Conservation (phyloP, 2,888 invertebrate genomes). For the Xanthia togata region DNA sequence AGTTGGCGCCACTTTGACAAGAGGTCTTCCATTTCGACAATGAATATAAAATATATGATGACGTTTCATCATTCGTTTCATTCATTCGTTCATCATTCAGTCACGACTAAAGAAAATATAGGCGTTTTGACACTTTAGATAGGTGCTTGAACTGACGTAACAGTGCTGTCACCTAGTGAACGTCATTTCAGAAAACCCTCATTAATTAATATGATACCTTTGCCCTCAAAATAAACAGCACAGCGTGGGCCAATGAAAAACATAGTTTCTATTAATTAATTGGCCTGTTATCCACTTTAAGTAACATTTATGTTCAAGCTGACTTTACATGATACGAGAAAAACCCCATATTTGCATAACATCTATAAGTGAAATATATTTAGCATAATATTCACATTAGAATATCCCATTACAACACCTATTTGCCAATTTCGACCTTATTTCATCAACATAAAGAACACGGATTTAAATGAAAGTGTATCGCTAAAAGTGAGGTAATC, state of each 20-base stretch:
- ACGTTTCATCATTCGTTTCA: too few relatives aligned
- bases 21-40: too few relatives aligned
- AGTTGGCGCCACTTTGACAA: too few relatives aligned
- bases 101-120: too few relatives aligned
- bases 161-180: too few relatives aligned
- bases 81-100: too few relatives aligned
- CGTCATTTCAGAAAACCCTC: too few relatives aligned
- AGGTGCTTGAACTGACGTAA: too few relatives aligned
- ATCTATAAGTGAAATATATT: constrained; percentile 70
- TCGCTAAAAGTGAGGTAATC: constrained; percentile 65
- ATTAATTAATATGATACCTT: background rate
- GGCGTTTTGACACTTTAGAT: too few relatives aligned
- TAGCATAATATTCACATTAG: constrained; percentile 71
- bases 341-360: constrained; percentile 67
- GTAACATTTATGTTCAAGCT: constrained; percentile 34
- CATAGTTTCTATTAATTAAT: constrained; percentile 20
- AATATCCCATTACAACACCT: constrained; percentile 31
- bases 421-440: constrained; percentile 52
- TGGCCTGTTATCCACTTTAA: constrained; percentile 24
- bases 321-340: constrained; percentile 48
- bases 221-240: background rate
- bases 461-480: constrained; percentile 63
- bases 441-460: constrained; percentile 31
- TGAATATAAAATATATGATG: too few relatives aligned
- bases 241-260: background rate